Base-by-base conservation (phyloP, 2,888 invertebrate species). In the Caenorhabditis sp. region DNA sequence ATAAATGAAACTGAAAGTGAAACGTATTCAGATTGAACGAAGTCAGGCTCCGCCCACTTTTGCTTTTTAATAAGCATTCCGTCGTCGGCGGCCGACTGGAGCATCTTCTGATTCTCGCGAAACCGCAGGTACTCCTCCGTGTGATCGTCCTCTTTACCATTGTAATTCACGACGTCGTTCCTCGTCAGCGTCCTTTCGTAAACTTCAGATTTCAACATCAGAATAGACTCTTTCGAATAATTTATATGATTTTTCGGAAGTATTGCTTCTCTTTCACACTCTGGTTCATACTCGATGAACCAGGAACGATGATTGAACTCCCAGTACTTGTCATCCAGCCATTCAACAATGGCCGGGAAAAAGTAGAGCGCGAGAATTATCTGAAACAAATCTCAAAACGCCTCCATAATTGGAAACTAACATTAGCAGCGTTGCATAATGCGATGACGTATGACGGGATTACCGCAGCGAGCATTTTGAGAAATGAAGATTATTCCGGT, bases 291-390 rank as follows among this genome's bases (percentile, higher is more conserved):
- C 22, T 59, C 70, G 13, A 52, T 70, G 22, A 45, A 53, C 55
- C 27, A 53, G 15, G 59, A 59, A 7, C 75, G 45, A 52, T 75
- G 68, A 20, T 52, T 56, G 63, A 48, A 70, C 15, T 45, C 58
- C 75, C 75, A 75, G 30, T 58, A 22, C 13, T 58, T 46, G 17
- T 41, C 63, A 11, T 75, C 75, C 3, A 75, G 53, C 20, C 48
- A 68, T 20, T 70, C 58, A 8, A 75, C 70, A 11, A 75, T 70
- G 0, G 62, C 39, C 0, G 68, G 56, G 37, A 75, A 75, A 30
- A 63, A 68, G 32, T 46, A 75, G 11, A 68, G 30, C 7, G 75
- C 75, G 2, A 75, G 45, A 32, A 70, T 27, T 15, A 75, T 39
- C 58, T 75, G 53, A 9, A 13, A 35, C 2, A 35, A 35, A n/a